Percentiles rank a stretch among this genome's conserved stretches.
Evolutionary conservation across 2,113 vertebrate genomes (phyloP).

Genomic region (Corythoichthys intestinalis): DNA sequence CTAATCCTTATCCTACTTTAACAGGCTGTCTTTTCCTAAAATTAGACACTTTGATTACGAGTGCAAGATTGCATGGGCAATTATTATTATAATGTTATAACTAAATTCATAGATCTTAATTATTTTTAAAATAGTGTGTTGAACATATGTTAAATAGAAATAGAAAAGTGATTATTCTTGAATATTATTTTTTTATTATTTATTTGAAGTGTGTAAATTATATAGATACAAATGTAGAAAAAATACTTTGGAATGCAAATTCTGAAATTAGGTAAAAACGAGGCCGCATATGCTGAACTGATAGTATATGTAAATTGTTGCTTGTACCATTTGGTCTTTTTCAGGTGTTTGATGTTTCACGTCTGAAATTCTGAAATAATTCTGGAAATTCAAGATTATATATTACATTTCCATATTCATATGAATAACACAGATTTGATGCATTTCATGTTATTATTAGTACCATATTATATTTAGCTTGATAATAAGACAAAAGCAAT

Average conservation of each 20-base stretch:
- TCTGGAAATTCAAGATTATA: not conserved
- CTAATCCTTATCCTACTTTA: not conserved
- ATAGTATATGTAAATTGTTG: not conserved
- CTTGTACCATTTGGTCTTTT: not conserved
- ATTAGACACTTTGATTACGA: conserved; percentile 29
- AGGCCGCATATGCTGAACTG: not conserved
- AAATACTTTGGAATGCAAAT: not conserved
- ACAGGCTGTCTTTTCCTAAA: conserved; percentile 10
- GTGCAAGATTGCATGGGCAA: conserved; percentile 16
- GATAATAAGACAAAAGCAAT: not conserved
- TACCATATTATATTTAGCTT: not conserved
- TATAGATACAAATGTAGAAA: not conserved
- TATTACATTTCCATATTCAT: no score
- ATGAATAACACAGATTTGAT: not conserved
- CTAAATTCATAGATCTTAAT: not conserved
- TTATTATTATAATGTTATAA: conserved; percentile 8
- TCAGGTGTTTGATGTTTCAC: not conserved
- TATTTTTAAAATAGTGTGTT: not conserved
- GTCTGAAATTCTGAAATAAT: not conserved
- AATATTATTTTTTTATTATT: not conserved
- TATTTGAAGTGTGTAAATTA: not conserved
- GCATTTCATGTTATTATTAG: not conserved
- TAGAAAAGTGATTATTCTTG: not conserved
- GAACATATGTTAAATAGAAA: not conserved
- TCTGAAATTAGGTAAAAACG: not conserved